Conservation (phyloP, 2,888 invertebrate genomes). For the Sussaba pulchella region DNA sequence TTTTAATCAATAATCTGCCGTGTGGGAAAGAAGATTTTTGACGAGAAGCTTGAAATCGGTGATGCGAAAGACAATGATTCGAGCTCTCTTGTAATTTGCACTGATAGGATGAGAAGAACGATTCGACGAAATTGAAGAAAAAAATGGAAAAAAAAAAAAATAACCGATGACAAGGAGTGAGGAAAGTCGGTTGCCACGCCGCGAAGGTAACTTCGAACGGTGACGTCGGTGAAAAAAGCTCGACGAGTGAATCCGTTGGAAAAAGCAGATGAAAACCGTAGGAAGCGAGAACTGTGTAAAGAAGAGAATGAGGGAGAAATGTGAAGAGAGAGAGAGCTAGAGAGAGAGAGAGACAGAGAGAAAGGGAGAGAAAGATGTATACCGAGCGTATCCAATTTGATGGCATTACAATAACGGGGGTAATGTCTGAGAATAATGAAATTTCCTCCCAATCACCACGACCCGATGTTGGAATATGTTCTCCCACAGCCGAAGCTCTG, state of each 20-base stretch:
- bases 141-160: slow-evolving; percentile 31
- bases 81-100: slow-evolving; percentile 42
- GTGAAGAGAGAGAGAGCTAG: slow-evolving; percentile 22
- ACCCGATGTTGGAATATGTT: slow-evolving; percentile 81
- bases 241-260: slow-evolving; percentile 50
- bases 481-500: slow-evolving; percentile 56
- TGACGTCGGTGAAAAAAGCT: slow-evolving; percentile 38
- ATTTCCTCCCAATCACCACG: slow-evolving; percentile 83
- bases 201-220: slow-evolving; percentile 17
- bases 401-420: slow-evolving; percentile 84
- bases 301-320: slow-evolving; percentile 26
- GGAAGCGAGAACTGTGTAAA: slow-evolving; percentile 38
- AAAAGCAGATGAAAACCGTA: slow-evolving; percentile 28
- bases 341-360: slow-evolving; percentile 22
- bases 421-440: slow-evolving; percentile 84
- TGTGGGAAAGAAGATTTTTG: background rate
- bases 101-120: slow-evolving; percentile 51
- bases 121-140: slow-evolving; percentile 44
- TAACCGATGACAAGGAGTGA: slow-evolving; percentile 35
- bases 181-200: slow-evolving; percentile 47
- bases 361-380: slow-evolving; percentile 63
- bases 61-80: slow-evolving; percentile 40
- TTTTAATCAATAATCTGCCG: too few relatives aligned
- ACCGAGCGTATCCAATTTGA: slow-evolving; percentile 83
- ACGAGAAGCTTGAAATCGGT: slow-evolving; percentile 12